Base-by-base conservation (phyloP, 2,113 vertebrate genomes). In the Arenaria interpres region DNA sequence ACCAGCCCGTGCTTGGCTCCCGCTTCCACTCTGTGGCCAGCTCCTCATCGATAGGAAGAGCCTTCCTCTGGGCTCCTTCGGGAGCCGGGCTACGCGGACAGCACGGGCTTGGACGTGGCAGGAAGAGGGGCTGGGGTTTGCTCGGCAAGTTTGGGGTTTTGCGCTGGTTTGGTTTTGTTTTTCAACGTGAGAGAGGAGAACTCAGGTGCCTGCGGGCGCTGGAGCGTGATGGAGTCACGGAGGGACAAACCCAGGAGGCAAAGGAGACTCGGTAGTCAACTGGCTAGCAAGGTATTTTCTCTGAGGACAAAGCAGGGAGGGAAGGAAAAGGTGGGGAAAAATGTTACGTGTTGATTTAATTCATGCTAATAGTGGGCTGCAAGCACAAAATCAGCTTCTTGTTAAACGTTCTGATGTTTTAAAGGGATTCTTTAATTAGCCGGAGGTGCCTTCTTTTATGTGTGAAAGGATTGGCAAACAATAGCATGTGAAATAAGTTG, bases 71-170 rank as follows among this genome's bases (percentile, higher is more conserved):
- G 33, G 20, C 25, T 9, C 48, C 20, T 1, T 23, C 27, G 33
- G 35, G 17, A 22, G 75, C 4, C 72, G 0, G 51, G 23, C 5
- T 4, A 54, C 21, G 8, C 22, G 15, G 28, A 2, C 6, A 18
- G 53, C 37, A 3, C 9, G 15, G 14, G 28, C 50, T 25, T 6
- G 23, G 28, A 2, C 6, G 7, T 2, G 46, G 72, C 71, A 9
- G 33, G 19, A 30, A 30, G 15, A 2, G 4, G 3, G 15, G 2
- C 14, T 12, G 11, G 1, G 21, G 0, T 24, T 54, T 64, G 21
- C 21, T 14, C 23, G 20, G 9, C 30, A 1, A 9, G 5, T 12
- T 46, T 9, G 4, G 8, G 7, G 6, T 11, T 51, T 20, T 16
- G 18, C 19, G 27, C 41, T 43, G 7, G 12, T 21, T 18, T 4